These are phyloP conservation scores for Maccullochella peelii DNA, from an alignment of 2,113 vertebrate species.

Conservation along the genomic window DNA sequence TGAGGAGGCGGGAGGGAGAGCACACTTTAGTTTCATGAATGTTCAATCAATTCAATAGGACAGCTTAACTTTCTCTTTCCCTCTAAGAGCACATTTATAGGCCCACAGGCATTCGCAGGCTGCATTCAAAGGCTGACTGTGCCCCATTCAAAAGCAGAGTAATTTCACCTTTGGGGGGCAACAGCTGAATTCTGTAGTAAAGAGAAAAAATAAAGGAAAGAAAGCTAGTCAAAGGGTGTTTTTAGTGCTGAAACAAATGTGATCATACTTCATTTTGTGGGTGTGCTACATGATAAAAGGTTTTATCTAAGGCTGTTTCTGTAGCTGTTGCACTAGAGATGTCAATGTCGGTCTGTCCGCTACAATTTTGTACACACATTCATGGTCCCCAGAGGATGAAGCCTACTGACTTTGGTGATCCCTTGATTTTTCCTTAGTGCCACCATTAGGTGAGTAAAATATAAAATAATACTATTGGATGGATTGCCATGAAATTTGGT, in stretches of 20 bases:
- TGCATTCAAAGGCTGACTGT: constrained; percentile 79
- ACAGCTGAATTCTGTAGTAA: constrained; percentile 70
- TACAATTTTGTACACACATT: neutral
- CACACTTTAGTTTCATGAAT: constrained; percentile 86
- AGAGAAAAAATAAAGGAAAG: constrained; percentile 43
- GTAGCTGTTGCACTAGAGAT: neutral
- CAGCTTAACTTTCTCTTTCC: constrained; percentile 85
- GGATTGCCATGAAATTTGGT: neutral
- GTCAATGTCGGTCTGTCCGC: neutral
- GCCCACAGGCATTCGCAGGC: constrained; percentile 81
- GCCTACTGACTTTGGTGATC: neutral
- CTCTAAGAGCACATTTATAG: constrained; percentile 80
- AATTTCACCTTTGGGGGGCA: constrained; percentile 79
- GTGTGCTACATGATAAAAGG: neutral
- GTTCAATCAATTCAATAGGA: constrained; percentile 88
- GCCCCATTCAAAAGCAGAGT: constrained; percentile 75
- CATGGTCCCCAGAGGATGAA: constrained; percentile 7
- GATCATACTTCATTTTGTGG: constrained; percentile 30
- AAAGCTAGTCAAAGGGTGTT: constrained; percentile 55
- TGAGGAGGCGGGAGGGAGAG: constrained; percentile 73
- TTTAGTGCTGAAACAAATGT: constrained; percentile 56
- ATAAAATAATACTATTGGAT: neutral
- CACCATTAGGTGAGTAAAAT: neutral
- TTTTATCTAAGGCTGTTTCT: constrained; percentile 1
- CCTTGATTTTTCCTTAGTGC: neutral